Base-by-base conservation (phyloP, 92 coral and sea anemone genomes). In the Palythoa caribaeorum region DNA sequence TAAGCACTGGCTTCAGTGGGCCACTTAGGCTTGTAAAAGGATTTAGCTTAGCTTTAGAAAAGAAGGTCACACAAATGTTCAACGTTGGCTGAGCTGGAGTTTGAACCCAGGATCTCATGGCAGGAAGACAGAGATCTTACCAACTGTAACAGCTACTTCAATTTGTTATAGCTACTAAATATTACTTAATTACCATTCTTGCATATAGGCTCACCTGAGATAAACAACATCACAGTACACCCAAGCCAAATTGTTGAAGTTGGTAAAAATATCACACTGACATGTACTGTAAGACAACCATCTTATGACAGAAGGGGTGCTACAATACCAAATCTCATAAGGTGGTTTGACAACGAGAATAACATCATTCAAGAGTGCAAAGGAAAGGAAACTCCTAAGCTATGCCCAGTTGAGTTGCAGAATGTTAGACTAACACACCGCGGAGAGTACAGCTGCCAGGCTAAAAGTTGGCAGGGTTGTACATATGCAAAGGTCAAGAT, bases 391-490 rank as follows among this genome's bases (percentile, higher is more conserved):
- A 50, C 62, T n/a, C 44, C 84, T 11, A 75, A 71, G 65, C 36
- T 3, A 5, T 88, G 92, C 50, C 28, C 2, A 14, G 53, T 79
- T 9, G 15, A 36, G 65, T 37, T 90, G 50, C 52, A 54, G 51
- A 62, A 51, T 5, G 59, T 86, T 8, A 39, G 28, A 62, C 55
- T 72, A 44, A 8, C 52, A 15, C 87, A 90, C 35, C 37, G 71
- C 21, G 92, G 90, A 13, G 9, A 19, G 1, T 90, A 90, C 54
- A 19, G 57, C 59, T 90, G 92, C 47, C 77, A 71, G n/a, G 83
- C 89, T 3, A 14, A 11, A 35, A 86, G 16, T 19, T 7, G 1
- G 1, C 2, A 16, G 0, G 73, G 85, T 6, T 80, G 85, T 63
- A 80, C 85, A 1, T 80, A 62, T 13, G 6, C 8, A 4, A 37